Evolutionary conservation across 2,113 vertebrate species (phyloP).

Genomic region (Sialia sialis): DNA sequence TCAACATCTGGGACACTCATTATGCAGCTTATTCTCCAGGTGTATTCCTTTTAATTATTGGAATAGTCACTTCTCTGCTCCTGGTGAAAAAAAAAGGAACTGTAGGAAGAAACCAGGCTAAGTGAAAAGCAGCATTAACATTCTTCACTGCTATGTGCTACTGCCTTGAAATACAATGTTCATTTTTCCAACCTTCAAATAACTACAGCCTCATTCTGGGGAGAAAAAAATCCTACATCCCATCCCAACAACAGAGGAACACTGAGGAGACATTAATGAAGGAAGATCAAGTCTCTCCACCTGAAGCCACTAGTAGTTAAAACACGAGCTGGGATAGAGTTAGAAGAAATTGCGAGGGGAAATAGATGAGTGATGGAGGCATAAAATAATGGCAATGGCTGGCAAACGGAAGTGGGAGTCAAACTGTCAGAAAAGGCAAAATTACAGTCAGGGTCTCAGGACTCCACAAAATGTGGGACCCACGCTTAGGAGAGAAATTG

Average conservation of each 20-base stretch:
- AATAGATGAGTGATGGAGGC: neutral
- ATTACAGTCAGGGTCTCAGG: neutral
- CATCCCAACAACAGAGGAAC: neutral
- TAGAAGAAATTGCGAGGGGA: neutral
- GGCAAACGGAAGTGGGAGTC: neutral
- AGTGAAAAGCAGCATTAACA: neutral
- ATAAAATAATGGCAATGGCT: neutral
- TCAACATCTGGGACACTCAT: slow-evolving; percentile 17
- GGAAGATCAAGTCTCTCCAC: neutral
- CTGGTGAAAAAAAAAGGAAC: neutral
- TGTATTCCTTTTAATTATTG: slow-evolving; percentile 46
- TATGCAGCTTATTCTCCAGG: slow-evolving; percentile 19
- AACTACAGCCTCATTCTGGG: neutral
- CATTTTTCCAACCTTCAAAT: neutral
- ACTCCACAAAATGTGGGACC: neutral
- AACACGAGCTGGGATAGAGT: neutral
- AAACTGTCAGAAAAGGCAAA: neutral
- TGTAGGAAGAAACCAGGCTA: slow-evolving; percentile 15
- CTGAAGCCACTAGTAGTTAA: neutral
- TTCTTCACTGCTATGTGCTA: neutral
- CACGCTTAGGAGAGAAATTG: neutral
- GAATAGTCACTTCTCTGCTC: slow-evolving; percentile 11
- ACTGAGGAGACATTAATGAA: neutral
- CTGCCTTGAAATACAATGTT: slow-evolving; percentile 6
- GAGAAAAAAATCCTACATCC: neutral